Evolutionary conservation across 2,113 vertebrate genomes (phyloP).

Genomic region (Pleuronectes platessa): DNA sequence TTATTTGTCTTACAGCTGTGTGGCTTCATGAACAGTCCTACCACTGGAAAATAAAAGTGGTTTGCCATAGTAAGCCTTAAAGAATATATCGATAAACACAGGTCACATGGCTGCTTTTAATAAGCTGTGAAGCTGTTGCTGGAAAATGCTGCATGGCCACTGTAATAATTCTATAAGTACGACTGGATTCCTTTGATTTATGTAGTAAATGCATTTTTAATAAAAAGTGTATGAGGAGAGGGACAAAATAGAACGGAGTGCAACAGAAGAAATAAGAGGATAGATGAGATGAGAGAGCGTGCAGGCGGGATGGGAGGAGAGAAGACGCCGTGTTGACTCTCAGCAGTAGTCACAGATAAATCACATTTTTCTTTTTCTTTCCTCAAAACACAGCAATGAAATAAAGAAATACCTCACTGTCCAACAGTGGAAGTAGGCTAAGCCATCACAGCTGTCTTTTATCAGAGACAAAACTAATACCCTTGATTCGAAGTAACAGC

Average conservation of each 20-base stretch:
- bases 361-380: slow-evolving; percentile 55
- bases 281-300: slow-evolving; percentile 15
- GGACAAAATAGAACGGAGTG: neutral
- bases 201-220: slow-evolving; percentile 66
- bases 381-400: slow-evolving; percentile 17
- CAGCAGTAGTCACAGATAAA: slow-evolving; percentile 70
- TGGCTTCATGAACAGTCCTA: too few relatives aligned
- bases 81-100: slow-evolving; percentile 49
- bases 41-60: neutral
- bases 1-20: neutral
- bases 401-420: slow-evolving; percentile 16
- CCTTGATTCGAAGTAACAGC: slow-evolving; percentile 95
- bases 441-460: slow-evolving; percentile 86
- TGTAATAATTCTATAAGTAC: slow-evolving; percentile 61
- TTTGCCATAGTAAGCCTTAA: neutral
- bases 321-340: slow-evolving; percentile 48
- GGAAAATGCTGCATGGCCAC: slow-evolving; percentile 26
- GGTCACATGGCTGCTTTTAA: slow-evolving; percentile 55
- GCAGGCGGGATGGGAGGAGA: slow-evolving; percentile 26
- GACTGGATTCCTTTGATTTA: slow-evolving; percentile 66
- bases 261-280: slow-evolving; percentile 2
- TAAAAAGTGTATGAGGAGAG: slow-evolving; percentile 45
- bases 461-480: slow-evolving; percentile 74
- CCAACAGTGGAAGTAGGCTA: slow-evolving; percentile 86
- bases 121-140: slow-evolving; percentile 29